Base-by-base conservation (phyloP, 2,888 invertebrate species). In the Osedax frankpressi region DNA sequence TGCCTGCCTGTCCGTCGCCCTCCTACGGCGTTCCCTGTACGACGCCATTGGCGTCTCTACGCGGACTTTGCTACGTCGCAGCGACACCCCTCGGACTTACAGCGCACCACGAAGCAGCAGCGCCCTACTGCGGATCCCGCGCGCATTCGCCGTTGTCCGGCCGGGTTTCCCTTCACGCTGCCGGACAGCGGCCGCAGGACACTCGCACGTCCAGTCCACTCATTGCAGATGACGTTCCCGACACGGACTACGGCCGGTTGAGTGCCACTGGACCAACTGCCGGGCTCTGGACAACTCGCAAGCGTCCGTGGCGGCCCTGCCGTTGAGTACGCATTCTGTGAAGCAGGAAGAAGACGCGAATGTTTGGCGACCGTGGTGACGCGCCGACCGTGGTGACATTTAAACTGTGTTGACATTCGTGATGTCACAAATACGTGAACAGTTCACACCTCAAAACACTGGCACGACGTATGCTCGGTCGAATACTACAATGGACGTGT, bases 131-230 rank as follows among this genome's bases (percentile, higher is more conserved):
- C 65, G 65, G 65, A 65, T 65, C 63, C 63, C 63, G 63, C 6
- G 14, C 63, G 63, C 63, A 1, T 3, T 62, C 63, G 3, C 63
- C 65, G 65, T 65, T 65, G 65, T 65, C 65, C 65, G 65, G 65
- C 2, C 65, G 65, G 2, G 65, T 65, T 65, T 65, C n/a, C 14
- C 65, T 65, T 65, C 65, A 65, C 1, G 0, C 65, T 65, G 65
- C 65, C 65, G 65, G 65, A 24, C 65, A 24, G 6, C 65, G 25
- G 65, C 65, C 65, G 65, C 65, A 65, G 65, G 24, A 65, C n/a
- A 65, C 65, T 65, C 65, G 65, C 65, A 65, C 65, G 65, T 65
- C 65, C 65, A 65, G 65, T 65, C 65, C 65, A 65, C 65, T 65
- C 65, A 65, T 65, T 65, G 65, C 65, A 24, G 65, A 65, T 24